Conservation (phyloP, 2,797 vertebrate species). For the Merluccius polli region DNA sequence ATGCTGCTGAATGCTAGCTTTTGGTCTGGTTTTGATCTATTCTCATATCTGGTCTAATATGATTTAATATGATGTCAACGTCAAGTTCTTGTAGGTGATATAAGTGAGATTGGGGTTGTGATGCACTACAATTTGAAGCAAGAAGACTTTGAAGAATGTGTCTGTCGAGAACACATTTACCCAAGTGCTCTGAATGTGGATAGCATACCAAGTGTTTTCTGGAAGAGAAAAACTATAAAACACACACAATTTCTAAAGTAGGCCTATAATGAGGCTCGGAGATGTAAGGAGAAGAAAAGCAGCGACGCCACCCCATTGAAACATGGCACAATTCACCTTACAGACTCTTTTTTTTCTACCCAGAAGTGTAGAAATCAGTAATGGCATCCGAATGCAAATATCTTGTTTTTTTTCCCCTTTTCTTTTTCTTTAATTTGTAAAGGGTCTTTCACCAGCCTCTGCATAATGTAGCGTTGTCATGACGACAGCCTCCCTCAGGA, state of each 20-base stretch:
- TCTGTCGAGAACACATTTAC: not conserved
- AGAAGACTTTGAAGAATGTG: not conserved
- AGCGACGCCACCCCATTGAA: not conserved
- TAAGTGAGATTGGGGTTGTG: not conserved
- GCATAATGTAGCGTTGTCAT: conserved; percentile 11
- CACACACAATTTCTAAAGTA: not conserved
- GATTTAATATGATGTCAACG: not conserved
- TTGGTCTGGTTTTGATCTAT: not conserved
- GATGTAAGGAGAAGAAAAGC: not conserved
- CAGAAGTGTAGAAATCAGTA: not conserved
- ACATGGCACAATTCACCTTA: not conserved
- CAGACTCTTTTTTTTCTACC: not conserved
- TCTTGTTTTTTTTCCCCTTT: not conserved
- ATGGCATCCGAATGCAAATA: conserved; percentile 7
- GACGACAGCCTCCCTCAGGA: conserved; percentile 1
- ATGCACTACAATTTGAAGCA: not conserved
- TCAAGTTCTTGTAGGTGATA: not conserved
- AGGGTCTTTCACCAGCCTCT: conserved; percentile 10
- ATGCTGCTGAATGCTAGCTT: not conserved
- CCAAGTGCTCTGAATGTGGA: not conserved
- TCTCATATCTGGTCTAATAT: no score
- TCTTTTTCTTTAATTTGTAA: not conserved
- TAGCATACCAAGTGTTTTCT: not conserved
- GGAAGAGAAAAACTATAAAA: not conserved
- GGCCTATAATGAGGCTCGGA: not conserved